Base-by-base conservation (phyloP, 2,113 vertebrate genomes). In the Lepus timidus region DNA sequence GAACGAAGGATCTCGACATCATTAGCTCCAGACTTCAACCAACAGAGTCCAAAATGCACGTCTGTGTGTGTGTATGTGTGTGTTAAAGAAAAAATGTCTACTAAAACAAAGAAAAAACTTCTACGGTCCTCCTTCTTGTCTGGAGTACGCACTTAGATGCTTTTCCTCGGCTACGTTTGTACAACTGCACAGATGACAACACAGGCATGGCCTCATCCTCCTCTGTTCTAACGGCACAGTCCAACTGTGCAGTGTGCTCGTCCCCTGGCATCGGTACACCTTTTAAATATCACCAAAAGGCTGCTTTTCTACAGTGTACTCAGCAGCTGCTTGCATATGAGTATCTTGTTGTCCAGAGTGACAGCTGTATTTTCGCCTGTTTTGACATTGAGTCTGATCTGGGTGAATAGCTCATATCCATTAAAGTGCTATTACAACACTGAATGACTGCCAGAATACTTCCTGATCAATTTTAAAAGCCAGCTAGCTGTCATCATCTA, bases 391-490 rank as follows among this genome's bases (percentile, higher is more conserved):
- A 98, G 98, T 98, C 98, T 98, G 98, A 99, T 99, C 98, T 98
- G 98, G 98, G 98, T 99, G 98, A 99, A 98, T 99, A 99, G 98
- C 98, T 99, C 98, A 98, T 98, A 99, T 98, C 98, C 98, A 99
- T 99, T 99, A 99, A 98, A 98, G 98, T 98, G 98, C 98, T 99
- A 99, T 99, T 99, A 98, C 98, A 98, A 98, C 98, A 99, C 98
- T 98, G 98, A 99, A 98, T 98, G 98, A 98, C 99, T 99, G 98
- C 98, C 97, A 98, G 98, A 98, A 98, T 98, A 98, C 99, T 98
- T 98, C 98, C 98, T 99, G 99, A 99, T 99, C 99, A 99, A 99
- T 99, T 99, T 98, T 98, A 98, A 98, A 98, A 99, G 98, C 98
- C 98, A 99, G 98, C 98, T 98, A 99, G 98, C 99, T 99, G 98